Percentiles rank a stretch among this genome's conserved stretches.
Conservation (phyloP, 2,113 vertebrate species). For the Rhinichthys klamathensis region DNA sequence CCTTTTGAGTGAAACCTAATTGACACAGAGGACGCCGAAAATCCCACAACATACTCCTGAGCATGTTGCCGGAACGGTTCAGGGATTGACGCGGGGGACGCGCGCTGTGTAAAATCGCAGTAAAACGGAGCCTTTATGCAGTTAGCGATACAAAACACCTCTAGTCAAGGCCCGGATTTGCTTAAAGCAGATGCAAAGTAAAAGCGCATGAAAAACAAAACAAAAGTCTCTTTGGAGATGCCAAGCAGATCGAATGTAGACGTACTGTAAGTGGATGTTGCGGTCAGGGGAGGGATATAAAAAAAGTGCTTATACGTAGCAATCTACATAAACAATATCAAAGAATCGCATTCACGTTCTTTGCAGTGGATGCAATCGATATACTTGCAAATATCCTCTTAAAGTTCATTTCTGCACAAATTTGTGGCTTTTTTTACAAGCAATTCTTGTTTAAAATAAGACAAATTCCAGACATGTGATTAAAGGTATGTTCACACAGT, state of each 20-base stretch:
- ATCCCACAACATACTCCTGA: slow-evolving; percentile 53
- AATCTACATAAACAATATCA: neutral
- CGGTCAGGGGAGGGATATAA: neutral
- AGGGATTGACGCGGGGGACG: slow-evolving; percentile 28
- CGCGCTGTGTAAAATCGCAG: neutral
- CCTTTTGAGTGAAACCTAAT: slow-evolving; percentile 66
- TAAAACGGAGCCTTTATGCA: slow-evolving; percentile 23
- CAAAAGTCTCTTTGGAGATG: neutral
- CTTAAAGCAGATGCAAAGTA: slow-evolving; percentile 26
- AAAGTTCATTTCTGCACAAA: too few species aligned
- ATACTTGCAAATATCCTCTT: too few species aligned
- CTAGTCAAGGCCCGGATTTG: neutral
- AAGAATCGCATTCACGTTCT: neutral
- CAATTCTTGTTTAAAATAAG: neutral
- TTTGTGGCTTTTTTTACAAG: too few species aligned
- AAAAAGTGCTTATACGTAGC: neutral
- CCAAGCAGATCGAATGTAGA: neutral
- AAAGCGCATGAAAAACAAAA: neutral
- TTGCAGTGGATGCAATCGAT: neutral
- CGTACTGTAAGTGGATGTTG: neutral
- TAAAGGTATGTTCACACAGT: neutral
- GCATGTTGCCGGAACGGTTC: slow-evolving; percentile 36
- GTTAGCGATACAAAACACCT: slow-evolving; percentile 11
- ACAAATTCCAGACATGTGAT: neutral
- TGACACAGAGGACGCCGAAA: slow-evolving; percentile 50